phyloP scores from a whole-genome alignment of 2,113 vertebrate genomes.

The Turdus rufiventris region DNA sequence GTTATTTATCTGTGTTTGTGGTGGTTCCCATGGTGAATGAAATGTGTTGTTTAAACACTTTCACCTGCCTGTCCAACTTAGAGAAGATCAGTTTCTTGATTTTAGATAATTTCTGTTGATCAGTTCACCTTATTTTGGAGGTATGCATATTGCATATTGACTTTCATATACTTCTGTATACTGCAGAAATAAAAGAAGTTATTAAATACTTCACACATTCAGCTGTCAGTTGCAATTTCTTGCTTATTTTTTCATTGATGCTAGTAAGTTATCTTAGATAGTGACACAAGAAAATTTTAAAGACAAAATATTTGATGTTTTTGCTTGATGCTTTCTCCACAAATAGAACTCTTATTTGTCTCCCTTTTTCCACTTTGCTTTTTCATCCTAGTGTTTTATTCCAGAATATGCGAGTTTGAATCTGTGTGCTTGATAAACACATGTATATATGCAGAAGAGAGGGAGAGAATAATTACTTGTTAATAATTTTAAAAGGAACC shows the following conservation, averaged over 20 bases:
- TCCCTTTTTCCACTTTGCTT: neutral
- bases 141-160: neutral
- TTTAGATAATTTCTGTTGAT: neutral
- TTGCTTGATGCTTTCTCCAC: neutral
- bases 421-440: neutral
- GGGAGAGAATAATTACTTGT: neutral
- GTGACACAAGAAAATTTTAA: neutral
- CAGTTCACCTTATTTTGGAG: neutral
- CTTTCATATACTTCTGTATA: neutral
- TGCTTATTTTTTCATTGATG: neutral
- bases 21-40: neutral
- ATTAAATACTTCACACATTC: neutral
- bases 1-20: neutral
- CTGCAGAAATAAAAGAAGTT: neutral
- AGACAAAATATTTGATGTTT: neutral
- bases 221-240: neutral
- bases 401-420: neutral
- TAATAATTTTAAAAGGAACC: neutral
- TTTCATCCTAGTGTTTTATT: neutral
- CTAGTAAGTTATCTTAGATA: neutral
- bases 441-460: neutral
- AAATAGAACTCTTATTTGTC: neutral
- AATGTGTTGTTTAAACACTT: neutral
- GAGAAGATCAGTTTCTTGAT: neutral
- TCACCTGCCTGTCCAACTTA: neutral